Evolutionary conservation across 2,113 vertebrate species (phyloP).

Genomic region (Uria aalge): DNA sequence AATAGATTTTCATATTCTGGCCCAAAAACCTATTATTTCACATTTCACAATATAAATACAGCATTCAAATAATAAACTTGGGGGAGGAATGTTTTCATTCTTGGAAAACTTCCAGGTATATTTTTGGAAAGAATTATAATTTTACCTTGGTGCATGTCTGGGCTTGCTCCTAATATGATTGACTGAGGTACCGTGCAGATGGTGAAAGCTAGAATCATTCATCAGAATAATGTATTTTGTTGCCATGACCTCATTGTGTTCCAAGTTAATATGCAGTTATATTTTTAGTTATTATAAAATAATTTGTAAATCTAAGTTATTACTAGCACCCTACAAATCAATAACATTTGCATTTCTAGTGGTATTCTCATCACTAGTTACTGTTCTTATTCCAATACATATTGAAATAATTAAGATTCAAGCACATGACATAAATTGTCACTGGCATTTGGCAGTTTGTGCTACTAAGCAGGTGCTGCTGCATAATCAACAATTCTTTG

Average conservation of each 20-base stretch:
- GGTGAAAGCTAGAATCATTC: neutral
- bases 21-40: neutral
- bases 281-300: neutral
- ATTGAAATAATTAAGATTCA: neutral
- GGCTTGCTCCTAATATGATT: neutral
- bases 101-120: neutral
- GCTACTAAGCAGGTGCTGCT: neutral
- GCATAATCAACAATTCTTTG: neutral
- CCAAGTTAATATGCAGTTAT: neutral
- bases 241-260: neutral
- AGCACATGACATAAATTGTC: neutral
- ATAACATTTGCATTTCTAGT: neutral
- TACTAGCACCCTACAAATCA: rapidly evolving
- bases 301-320: neutral
- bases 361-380: neutral
- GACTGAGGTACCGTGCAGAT: neutral
- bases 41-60: neutral
- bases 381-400: neutral
- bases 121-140: neutral
- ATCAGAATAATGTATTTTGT: neutral
- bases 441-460: neutral
- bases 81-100: neutral
- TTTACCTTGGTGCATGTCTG: neutral
- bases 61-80: neutral
- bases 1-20: neutral